Evolutionary conservation across 2,113 vertebrate genomes (phyloP), one percentile per base, ranked within the genome.

Genomic region (Malurus elegans): DNA sequence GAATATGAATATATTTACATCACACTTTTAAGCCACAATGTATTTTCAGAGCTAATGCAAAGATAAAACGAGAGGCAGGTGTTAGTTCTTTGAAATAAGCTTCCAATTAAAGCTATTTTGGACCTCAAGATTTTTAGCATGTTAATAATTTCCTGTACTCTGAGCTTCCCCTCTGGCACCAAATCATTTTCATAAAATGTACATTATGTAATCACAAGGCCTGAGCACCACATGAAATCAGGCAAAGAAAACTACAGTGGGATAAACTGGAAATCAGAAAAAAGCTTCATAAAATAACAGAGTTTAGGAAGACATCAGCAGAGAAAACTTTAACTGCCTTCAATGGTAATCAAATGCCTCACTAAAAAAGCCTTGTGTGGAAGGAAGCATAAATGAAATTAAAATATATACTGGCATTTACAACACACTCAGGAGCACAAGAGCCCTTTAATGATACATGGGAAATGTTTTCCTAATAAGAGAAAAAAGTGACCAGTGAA

Each of bases 91-190:
- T 92, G 48, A 95, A 92, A 95, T 38, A 88, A 86, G 58, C 58
- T 93, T 94, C 44, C 72, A 92, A 95, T 90, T 80, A 90, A 67
- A 88, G 44, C 4, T 60, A 72, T 78, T 95, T 88, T 80, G 69
- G 64, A 65, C 29, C 65, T 74, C 23, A 51, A 73, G 16, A 6
- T 40, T 67, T 85, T 88, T 80, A 69, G 60, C 85, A 83, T 93
- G 69, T 79, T 93, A 87, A 96, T 88, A 32, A 88, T 88, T 95
- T 95, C 91, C 92, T 95, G 86, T 69, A 40, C 57, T 91, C 90
- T 67, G 38, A 95, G 82, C 40, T 90, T 95, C 47, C 32, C 34
- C 26, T 79, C 81, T 74, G 80, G 88, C 72, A 78, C 21, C 50
- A 93, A 88, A 95, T 72, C 4, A 91, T 83, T 94, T 88, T 84